Base-by-base conservation (phyloP, 2,113 vertebrate genomes). In the Gasterosteus nipponicus region DNA sequence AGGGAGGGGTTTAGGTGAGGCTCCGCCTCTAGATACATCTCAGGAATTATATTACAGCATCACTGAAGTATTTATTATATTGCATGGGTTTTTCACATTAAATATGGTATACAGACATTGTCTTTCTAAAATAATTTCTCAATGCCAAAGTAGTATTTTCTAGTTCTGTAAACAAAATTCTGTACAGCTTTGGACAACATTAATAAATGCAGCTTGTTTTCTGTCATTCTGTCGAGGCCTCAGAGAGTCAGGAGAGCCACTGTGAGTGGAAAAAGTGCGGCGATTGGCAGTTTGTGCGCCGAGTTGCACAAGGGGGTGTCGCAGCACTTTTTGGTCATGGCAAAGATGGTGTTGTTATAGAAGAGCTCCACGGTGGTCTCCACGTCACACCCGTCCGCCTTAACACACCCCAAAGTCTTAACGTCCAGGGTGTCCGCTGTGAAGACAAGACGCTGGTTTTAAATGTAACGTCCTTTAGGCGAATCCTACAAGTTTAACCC, bases 321-420 rank as follows among this genome's bases (percentile, higher is more conserved):
- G 11, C 92, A 94, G 78, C 93, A 93, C 69, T 86, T 62, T 82
- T 86, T 93, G 78, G 88, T 94, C 92, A 93, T 89, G 59, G 64
- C 64, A n/a, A 92, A 93, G 47, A 92, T 5, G 22, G 82, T 91
- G 15, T 64, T 79, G 75, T 92, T 90, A 0, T 39, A 10, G 66
- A 87, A 83, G 19, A 92, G 57, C 58, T 85, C 75, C 51, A 90
- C 81, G 1, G 22, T 72, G 15, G 65, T 85, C 75, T 82, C 83
- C 59, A 73, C 31, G 1, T 73, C 26, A 1, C 93, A 94, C 68
- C 90, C 85, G 18, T 89, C 90, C 29, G 57, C 71, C 42, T 66
- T 89, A 18, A 49, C 84, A 66, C 92, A 94, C 10, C 93, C 92
- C 59, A 91, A 51, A 35, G 47, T 91, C 80, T 91, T 91, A 19